These are phyloP conservation scores for Melanophora roralis DNA, from an alignment of 2,888 invertebrate species.

Conservation along the genomic window DNA sequence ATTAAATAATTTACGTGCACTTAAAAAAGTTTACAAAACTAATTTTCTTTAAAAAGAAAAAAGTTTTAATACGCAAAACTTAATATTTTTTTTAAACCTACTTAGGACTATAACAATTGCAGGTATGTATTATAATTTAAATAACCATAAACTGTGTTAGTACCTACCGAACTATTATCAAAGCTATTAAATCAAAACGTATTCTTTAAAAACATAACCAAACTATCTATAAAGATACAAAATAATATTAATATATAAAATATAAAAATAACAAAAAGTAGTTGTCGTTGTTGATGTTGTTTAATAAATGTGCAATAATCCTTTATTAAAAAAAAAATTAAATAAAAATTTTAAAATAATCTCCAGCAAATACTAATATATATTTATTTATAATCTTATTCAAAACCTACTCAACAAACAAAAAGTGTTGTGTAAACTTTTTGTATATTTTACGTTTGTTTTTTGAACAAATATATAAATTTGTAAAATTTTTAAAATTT, in stretches of 20 bases:
- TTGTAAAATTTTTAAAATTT: constrained; percentile 12
- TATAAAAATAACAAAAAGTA: constrained; percentile 67
- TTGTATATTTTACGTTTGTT: constrained; percentile 69
- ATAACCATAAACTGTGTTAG: constrained; percentile 39
- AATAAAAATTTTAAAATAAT: constrained; percentile 66
- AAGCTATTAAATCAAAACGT: constrained; percentile 43
- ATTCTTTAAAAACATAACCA: constrained; percentile 31
- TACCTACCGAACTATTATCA: constrained; percentile 36
- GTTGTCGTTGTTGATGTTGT: constrained; percentile 76
- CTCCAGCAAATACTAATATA: constrained; percentile 58
- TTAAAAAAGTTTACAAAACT: too few species aligned
- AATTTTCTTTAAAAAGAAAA: too few species aligned
- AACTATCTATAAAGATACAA: constrained; percentile 55
- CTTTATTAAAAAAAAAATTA: constrained; percentile 57
- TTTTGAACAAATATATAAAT: constrained; percentile 67
- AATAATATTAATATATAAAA: too few species aligned
- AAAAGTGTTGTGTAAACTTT: constrained; percentile 67
- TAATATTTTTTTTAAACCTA: too few species aligned
- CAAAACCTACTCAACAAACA: constrained; percentile 37
- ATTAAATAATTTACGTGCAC: too few species aligned
- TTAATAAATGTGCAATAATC: constrained; percentile 75
- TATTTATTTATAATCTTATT: constrained; percentile 57
- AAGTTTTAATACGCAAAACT: too few species aligned
- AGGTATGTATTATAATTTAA: constrained; percentile 59
- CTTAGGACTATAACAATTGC: too few species aligned